Percentiles rank a stretch among this genome's conserved stretches.
phyloP scores from a whole-genome alignment of 64 coral and sea anemone genomes.

The Cladopsammia gracilis region DNA sequence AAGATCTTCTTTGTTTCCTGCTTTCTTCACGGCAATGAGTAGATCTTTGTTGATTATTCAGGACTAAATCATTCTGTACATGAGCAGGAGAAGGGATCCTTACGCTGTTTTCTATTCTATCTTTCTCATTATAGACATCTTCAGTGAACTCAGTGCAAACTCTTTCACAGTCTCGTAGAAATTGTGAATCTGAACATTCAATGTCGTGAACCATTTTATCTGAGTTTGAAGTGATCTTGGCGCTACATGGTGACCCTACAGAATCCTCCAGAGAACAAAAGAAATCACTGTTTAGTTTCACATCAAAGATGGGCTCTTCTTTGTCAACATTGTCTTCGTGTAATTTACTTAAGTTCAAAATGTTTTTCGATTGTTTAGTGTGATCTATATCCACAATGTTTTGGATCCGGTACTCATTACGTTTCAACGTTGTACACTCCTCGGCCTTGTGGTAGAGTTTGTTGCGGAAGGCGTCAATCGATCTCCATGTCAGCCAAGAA shows the following conservation, averaged over 20 bases:
- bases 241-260: not conserved
- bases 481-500: conserved; percentile 36
- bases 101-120: not conserved
- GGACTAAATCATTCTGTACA: not conserved
- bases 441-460: not conserved
- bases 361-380: too few relatives aligned
- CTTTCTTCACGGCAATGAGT: not conserved
- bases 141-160: not conserved
- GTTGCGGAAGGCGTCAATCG: not conserved
- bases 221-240: not conserved
- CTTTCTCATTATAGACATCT: not conserved
- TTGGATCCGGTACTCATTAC: too few relatives aligned
- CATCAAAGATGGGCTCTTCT: too few relatives aligned
- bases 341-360: too few relatives aligned
- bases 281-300: not conserved
- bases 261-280: not conserved
- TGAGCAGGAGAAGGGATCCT: not conserved
- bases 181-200: not conserved
- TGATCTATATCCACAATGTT: too few relatives aligned
- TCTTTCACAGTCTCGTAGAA: not conserved
- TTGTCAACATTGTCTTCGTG: too few relatives aligned
- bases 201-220: not conserved
- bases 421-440: too few relatives aligned
- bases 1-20: not conserved
- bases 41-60: not conserved